A percentile compares a stretch with the other conserved stretches of the same genome.
Evolutionary conservation across 2,113 vertebrate genomes (phyloP).

Genomic region (Mormyrus lacerda): DNA sequence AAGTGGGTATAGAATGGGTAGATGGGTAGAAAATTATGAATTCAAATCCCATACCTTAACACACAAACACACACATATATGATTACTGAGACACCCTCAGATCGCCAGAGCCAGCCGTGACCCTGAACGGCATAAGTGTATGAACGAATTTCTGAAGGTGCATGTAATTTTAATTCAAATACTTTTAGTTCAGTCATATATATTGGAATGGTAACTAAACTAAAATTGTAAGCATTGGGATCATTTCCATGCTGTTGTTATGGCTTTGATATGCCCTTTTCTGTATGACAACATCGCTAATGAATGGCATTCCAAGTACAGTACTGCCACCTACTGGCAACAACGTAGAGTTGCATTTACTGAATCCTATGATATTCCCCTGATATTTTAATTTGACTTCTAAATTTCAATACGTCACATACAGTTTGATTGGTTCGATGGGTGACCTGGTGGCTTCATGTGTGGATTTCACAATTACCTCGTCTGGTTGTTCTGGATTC

Average conservation of each 20-base stretch:
- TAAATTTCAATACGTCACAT: neutral
- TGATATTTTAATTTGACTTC: neutral
- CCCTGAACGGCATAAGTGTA: neutral
- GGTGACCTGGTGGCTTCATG: neutral
- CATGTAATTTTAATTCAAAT: neutral
- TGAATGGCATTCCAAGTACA: constrained; percentile 6
- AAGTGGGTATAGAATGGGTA: neutral
- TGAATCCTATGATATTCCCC: neutral
- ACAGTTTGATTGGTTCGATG: neutral
- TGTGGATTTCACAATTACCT: neutral
- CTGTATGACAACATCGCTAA: neutral
- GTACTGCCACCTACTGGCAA: constrained; percentile 17
- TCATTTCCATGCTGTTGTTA: neutral
- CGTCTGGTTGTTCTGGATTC: neutral
- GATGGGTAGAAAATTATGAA: neutral
- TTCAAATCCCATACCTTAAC: neutral
- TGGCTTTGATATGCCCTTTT: neutral
- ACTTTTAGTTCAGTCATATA: neutral
- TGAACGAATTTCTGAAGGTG: neutral
- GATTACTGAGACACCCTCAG: neutral
- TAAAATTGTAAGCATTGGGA: neutral
- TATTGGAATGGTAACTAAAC: neutral
- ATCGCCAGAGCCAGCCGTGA: no score
- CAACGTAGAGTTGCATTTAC: neutral
- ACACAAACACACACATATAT: no score